These are phyloP conservation scores for Mylabris phalerata DNA, from an alignment of 1,140 invertebrate genomes.

Conservation along the genomic window DNA sequence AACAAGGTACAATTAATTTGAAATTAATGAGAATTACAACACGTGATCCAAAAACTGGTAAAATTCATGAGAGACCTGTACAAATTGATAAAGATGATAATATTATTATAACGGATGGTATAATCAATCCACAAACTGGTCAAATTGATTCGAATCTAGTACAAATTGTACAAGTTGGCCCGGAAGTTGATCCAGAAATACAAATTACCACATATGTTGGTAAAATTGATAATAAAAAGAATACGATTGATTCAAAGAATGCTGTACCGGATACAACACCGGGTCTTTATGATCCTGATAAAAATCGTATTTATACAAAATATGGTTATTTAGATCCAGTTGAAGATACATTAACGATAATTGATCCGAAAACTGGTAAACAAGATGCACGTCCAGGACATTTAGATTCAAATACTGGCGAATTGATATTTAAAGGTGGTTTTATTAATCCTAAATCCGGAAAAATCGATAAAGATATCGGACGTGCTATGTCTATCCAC, in stretches of 20 bases:
- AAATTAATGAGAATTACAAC: conserved; percentile 50
- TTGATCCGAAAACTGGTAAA: conserved; percentile 52
- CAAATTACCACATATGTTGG: conserved; percentile 51
- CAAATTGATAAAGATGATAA: conserved; percentile 41
- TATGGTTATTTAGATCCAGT: conserved; percentile 60
- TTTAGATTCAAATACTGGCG: conserved; percentile 50
- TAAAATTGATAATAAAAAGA: conserved; percentile 52
- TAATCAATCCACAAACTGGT: conserved; percentile 49
- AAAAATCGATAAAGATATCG: conserved; percentile 50
- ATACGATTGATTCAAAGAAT: conserved; percentile 55
- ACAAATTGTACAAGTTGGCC: conserved; percentile 49
- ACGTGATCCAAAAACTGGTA: conserved; percentile 55
- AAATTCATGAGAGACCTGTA: conserved; percentile 45
- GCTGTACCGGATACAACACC: conserved; percentile 54
- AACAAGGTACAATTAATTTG: conserved; percentile 58
- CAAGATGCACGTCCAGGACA: conserved; percentile 47
- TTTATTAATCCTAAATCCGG: conserved; percentile 51
- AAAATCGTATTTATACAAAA: conserved; percentile 60
- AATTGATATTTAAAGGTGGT: conserved; percentile 48
- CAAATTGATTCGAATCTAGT: conserved; percentile 46
- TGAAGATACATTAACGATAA: conserved; percentile 56
- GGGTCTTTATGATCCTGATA: conserved; percentile 58
- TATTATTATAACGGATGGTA: conserved; percentile 48
- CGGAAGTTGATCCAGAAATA: conserved; percentile 48
- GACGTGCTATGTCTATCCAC: conserved; percentile 54